Percentiles rank a stretch among this genome's conserved stretches.
Conservation (phyloP, 2,888 invertebrate genomes). For the Nomada flava region DNA sequence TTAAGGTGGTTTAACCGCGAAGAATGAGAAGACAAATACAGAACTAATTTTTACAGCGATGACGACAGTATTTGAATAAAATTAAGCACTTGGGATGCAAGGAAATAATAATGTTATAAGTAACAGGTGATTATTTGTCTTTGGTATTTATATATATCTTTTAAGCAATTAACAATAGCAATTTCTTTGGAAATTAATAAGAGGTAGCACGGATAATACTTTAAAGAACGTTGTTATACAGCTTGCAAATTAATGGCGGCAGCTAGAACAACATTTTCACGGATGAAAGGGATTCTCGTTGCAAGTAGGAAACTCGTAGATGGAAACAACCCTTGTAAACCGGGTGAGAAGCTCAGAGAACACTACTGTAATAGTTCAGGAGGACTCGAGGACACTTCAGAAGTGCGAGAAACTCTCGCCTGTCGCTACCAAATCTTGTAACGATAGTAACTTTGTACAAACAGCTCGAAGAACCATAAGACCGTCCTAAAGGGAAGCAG, state of each 20-base stretch:
- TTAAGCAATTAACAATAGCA: neutral
- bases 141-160: too few species aligned
- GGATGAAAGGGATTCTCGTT: too few species aligned
- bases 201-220: neutral
- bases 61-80: too few species aligned
- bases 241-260: neutral
- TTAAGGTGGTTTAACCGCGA: neutral
- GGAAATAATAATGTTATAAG: too few species aligned
- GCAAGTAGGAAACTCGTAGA: neutral
- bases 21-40: neutral
- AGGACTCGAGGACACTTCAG: constrained; percentile 6
- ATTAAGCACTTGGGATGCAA: too few species aligned
- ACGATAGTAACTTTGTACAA: neutral
- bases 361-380: constrained; percentile 12
- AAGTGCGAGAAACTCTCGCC: neutral
- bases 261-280: too few species aligned
- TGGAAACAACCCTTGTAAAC: neutral
- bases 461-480: too few species aligned
- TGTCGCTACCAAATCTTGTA: constrained; percentile 16
- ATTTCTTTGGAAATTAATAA: neutral
- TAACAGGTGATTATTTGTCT: too few species aligned
- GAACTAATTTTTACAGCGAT: too few species aligned
- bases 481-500: too few species aligned
- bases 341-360: constrained; percentile 8
- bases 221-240: neutral